Percentiles rank a stretch among this genome's conserved stretches.
These are phyloP conservation scores for Cherax quadricarinatus DNA, from an alignment of 1,140 invertebrate species.

Conservation along the genomic window DNA sequence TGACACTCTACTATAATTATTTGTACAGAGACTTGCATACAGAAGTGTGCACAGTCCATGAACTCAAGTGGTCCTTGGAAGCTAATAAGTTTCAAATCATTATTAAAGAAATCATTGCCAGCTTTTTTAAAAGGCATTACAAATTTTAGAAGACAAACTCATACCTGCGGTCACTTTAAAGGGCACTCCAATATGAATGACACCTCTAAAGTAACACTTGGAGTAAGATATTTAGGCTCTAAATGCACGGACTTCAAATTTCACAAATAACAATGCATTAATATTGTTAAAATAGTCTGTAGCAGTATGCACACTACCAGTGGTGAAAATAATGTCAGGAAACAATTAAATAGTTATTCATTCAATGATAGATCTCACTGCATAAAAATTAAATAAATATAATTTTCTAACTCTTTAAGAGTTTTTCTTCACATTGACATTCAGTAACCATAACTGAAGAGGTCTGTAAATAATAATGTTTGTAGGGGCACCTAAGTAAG, in stretches of 20 bases:
- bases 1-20: constrained; percentile 37
- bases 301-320: constrained; percentile 16
- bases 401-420: not conserved
- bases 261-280: not conserved
- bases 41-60: not conserved
- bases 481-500: not conserved
- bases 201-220: not conserved
- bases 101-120: not conserved
- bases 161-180: not conserved
- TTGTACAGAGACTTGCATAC: constrained; percentile 40
- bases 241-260: not conserved
- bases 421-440: not conserved
- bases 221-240: not conserved
- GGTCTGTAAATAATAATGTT: not conserved
- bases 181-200: not conserved
- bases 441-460: not conserved
- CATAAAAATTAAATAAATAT: constrained; percentile 41
- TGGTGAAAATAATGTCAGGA: constrained; percentile 36
- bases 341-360: constrained; percentile 35
- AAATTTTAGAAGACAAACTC: not conserved
- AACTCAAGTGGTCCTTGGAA: not conserved
- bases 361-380: constrained; percentile 41
- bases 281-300: not conserved
- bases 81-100: constrained; percentile 6
- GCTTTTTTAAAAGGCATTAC: not conserved